phyloP scores from a whole-genome alignment of 2,113 vertebrate genomes.

The Jacana jacana region DNA sequence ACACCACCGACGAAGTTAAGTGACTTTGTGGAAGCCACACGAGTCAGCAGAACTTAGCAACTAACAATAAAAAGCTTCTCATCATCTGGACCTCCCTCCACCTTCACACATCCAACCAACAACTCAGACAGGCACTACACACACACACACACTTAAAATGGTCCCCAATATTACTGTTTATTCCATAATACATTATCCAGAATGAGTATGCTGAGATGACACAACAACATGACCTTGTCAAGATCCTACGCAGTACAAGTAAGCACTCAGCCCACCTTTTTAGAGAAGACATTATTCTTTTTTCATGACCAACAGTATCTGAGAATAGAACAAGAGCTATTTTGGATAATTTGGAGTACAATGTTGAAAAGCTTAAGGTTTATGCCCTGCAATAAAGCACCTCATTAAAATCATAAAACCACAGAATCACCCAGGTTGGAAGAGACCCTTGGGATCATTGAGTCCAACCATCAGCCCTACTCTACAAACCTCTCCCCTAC shows the following conservation, averaged over 20 bases:
- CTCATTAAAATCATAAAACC: not conserved
- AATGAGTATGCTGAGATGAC: not conserved
- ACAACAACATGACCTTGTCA: fast-evolving
- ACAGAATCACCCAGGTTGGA: too few species aligned
- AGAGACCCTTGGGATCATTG: too few species aligned
- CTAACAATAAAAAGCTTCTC: not conserved
- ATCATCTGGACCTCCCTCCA: not conserved
- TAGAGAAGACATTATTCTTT: not conserved
- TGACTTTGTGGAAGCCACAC: fast-evolving
- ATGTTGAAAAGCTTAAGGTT: not conserved
- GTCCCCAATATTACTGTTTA: fast-evolving
- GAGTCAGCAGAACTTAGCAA: not conserved
- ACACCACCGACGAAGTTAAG: not conserved
- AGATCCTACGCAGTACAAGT: not conserved
- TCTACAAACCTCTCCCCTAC: too few species aligned
- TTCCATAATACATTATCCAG: not conserved
- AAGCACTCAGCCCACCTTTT: not conserved
- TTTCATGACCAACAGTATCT: not conserved
- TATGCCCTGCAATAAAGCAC: not conserved
- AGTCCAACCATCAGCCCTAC: too few species aligned
- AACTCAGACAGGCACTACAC: not conserved
- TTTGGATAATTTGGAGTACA: not conserved
- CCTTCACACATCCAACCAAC: not conserved
- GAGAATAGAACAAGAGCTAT: not conserved
- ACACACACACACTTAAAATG: not conserved